Evolutionary conservation across 2,888 invertebrate species (phyloP).

Genomic region (Noctua fimbriata): DNA sequence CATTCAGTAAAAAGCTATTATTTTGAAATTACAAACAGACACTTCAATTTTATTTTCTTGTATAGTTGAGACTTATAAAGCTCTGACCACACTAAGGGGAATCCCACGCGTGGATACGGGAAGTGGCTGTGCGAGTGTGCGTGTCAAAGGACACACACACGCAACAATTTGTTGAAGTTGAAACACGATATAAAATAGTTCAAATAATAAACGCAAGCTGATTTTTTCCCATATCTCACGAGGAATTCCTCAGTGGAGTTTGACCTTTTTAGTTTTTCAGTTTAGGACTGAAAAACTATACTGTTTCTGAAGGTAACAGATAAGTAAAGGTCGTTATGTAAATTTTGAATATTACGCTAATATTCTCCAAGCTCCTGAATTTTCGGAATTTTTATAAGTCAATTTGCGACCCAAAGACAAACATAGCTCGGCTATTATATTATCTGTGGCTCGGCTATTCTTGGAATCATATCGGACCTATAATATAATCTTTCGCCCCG

Average conservation of each 20-base stretch:
- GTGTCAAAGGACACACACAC: not conserved
- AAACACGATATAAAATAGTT: not conserved
- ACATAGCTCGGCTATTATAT: not conserved
- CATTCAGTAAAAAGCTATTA: too few species aligned
- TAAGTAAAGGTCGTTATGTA: too few species aligned
- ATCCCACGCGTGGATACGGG: not conserved
- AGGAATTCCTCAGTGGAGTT: not conserved
- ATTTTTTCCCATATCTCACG: not conserved
- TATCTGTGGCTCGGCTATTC: not conserved
- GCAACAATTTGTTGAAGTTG: not conserved
- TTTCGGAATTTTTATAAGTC: not conserved
- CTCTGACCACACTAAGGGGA: not conserved
- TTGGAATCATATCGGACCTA: conserved; percentile 8
- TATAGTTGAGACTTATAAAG: not conserved
- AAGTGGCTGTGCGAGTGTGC: not conserved
- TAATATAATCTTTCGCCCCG: not conserved
- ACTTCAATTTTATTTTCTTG: too few species aligned
- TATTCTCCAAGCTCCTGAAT: not conserved
- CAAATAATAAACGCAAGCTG: not conserved
- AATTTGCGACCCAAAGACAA: not conserved
- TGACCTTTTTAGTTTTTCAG: not conserved
- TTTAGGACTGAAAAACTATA: too few species aligned
- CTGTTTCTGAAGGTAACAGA: not conserved
- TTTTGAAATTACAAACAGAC: too few species aligned
- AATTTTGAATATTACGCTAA: not conserved